Base-by-base conservation (phyloP, 2,797 vertebrate genomes). In the Sylvilagus floridanus region DNA sequence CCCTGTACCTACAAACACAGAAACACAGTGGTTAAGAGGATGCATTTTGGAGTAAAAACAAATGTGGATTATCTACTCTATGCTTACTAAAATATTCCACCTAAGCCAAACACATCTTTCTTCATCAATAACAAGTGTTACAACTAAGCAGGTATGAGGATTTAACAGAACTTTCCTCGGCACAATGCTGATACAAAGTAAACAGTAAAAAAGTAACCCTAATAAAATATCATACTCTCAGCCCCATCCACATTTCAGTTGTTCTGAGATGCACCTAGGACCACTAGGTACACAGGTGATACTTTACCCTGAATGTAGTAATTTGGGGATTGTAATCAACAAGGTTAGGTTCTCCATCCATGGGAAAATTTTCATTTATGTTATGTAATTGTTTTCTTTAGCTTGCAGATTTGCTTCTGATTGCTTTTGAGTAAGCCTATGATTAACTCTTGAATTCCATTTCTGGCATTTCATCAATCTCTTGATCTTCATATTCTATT, bases 31-130 rank as follows among this genome's bases (percentile, higher is more conserved):
- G 19, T 62, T 47, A 85, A 50, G 19, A 91, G 62, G 30, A 60
- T 50, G 42, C 42, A 88, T 54, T 82, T 16, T 87, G 21, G 50
- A 63, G 14, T 8, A 62, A 84, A 24, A 76, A 47, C 7, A 72
- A 17, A 71, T 21, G 19, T 85, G n/a, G 37, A 73, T 0, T 63
- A 86, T 26, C 37, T 78, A 75, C 21, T 71, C 79, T 68, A 90
- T 54, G 71, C 71, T 92, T 62, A 88, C 16, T 63, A 72, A 71
- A 13, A 28, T 84, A 14, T 42, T 77, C 76, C 21, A 30, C 24
- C 17, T 24, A 37, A 90, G 50, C 24, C 86, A 92, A 76, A 84
- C 35, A 68, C 71, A 8, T 17, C 47, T 82, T 77, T 92, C 86
- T 81, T 91, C 52, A 66, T 50, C 68, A 83, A n/a, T 81, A 63